Percentiles rank a stretch among this genome's conserved stretches.
Evolutionary conservation across 2,797 vertebrate species (phyloP).

Genomic region (Trematocara caparti): DNA sequence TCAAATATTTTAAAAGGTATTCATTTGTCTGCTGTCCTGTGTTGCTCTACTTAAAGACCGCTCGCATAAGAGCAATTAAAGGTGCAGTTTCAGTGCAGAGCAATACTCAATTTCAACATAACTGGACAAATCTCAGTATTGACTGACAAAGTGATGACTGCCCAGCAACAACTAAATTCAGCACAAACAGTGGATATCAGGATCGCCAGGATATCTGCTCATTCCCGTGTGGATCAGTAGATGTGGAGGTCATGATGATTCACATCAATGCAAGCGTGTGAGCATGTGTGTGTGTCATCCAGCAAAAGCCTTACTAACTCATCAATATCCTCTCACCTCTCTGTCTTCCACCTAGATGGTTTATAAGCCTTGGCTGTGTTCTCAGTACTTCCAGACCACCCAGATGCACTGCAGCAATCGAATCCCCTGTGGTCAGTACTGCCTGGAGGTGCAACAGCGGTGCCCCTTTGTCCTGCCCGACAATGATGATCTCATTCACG

Average conservation of each 20-base stretch:
- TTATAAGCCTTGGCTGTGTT: conserved; percentile 99
- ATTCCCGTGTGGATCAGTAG: conserved; percentile 38
- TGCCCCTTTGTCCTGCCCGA: conserved; percentile 98
- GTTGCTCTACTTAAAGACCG: background rate
- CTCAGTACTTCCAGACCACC: conserved; percentile 98
- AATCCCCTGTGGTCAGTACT: conserved; percentile 98
- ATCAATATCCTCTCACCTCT: conserved; percentile 53
- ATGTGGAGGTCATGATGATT: conserved; percentile 50
- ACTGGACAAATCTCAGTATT: background rate
- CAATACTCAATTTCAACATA: background rate
- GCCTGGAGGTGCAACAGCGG: conserved; percentile 97
- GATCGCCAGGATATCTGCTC: conserved; percentile 33
- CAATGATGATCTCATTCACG: conserved; percentile 98
- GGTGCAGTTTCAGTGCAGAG: background rate
- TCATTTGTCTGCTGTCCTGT: background rate
- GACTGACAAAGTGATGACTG: conserved; percentile 24
- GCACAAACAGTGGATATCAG: conserved; percentile 36
- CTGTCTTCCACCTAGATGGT: conserved; percentile 81
- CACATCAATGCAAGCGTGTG: background rate
- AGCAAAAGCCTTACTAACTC: conserved; percentile 26
- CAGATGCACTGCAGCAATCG: conserved; percentile 97
- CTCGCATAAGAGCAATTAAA: background rate
- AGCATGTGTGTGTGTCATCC: background rate
- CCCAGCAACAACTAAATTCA: conserved; percentile 27
- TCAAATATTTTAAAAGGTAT: background rate